Conservation (phyloP, 2,888 invertebrate species). For the Thumatha senex region DNA sequence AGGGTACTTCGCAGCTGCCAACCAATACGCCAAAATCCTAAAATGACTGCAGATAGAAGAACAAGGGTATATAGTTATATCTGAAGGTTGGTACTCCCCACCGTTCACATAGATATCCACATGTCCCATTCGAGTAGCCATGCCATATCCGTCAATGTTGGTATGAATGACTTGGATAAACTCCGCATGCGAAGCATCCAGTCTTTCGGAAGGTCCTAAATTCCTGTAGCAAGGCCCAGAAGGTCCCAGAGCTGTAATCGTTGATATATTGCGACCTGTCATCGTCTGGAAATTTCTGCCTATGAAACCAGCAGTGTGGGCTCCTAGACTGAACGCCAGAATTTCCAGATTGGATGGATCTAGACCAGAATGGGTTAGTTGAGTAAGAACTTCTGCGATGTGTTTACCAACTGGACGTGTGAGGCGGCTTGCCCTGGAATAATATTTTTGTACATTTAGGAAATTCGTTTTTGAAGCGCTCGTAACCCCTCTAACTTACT, state of each 20-base stretch:
- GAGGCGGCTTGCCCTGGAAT: slow-evolving; percentile 57
- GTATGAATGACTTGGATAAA: slow-evolving; percentile 74
- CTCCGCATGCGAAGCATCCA: slow-evolving; percentile 65
- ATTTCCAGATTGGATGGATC: slow-evolving; percentile 64
- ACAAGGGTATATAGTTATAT: slow-evolving; percentile 61
- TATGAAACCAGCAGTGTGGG: slow-evolving; percentile 69
- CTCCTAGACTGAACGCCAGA: slow-evolving; percentile 72
- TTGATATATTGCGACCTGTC: slow-evolving; percentile 65
- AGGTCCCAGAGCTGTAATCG: slow-evolving; percentile 69
- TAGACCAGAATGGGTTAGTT: slow-evolving; percentile 59
- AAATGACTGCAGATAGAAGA: slow-evolving; percentile 73
- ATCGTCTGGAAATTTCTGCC: slow-evolving; percentile 62
- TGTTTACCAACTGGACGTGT: slow-evolving; percentile 76
- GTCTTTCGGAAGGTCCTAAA: slow-evolving; percentile 50
- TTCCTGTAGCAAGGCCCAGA: slow-evolving; percentile 73
- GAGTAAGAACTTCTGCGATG: slow-evolving; percentile 63
- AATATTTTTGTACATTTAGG: background rate
- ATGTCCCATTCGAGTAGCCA: slow-evolving; percentile 72
- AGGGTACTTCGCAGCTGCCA: slow-evolving; percentile 60
- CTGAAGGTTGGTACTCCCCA: slow-evolving; percentile 73
- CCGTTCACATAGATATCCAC: slow-evolving; percentile 74
- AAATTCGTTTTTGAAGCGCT: too few relatives aligned
- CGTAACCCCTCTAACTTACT: too few relatives aligned
- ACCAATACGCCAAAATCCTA: slow-evolving; percentile 60
- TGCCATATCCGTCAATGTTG: slow-evolving; percentile 75